phyloP scores from a whole-genome alignment of 2,888 invertebrate species.

The Malacosoma neustria region DNA sequence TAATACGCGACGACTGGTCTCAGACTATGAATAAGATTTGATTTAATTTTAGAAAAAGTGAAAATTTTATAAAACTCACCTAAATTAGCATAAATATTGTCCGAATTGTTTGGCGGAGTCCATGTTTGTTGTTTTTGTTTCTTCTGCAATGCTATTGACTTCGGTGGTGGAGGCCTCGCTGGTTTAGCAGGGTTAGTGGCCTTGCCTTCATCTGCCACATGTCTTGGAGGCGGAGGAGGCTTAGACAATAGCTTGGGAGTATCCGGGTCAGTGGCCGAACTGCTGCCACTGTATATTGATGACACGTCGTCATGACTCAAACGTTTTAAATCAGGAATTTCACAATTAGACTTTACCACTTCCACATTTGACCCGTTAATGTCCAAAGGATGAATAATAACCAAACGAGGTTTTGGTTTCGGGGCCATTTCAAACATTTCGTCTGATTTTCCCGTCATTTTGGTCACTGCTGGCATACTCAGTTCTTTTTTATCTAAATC shows the following conservation, averaged over 20 bases:
- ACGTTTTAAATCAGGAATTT: slow-evolving; percentile 49
- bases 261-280: slow-evolving; percentile 50
- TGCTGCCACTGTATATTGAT: slow-evolving; percentile 62
- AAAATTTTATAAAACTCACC: slow-evolving; percentile 60
- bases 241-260: slow-evolving; percentile 64
- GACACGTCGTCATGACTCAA: slow-evolving; percentile 71
- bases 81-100: slow-evolving; percentile 87
- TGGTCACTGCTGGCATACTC: slow-evolving; percentile 49
- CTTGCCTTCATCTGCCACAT: slow-evolving; percentile 62
- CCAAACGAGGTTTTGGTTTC: slow-evolving; percentile 82
- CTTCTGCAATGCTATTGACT: slow-evolving; percentile 77
- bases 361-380: slow-evolving; percentile 88
- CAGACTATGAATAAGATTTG: not conserved
- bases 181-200: slow-evolving; percentile 75
- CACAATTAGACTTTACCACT: slow-evolving; percentile 77
- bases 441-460: slow-evolving; percentile 68
- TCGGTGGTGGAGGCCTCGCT: slow-evolving; percentile 83
- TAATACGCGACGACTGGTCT: too few relatives aligned
- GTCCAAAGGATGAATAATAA: slow-evolving; percentile 92
- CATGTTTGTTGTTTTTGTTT: slow-evolving; percentile 74
- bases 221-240: slow-evolving; percentile 87
- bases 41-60: slow-evolving; percentile 1
- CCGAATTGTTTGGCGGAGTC: slow-evolving; percentile 50
- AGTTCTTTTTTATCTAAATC: slow-evolving; percentile 77
- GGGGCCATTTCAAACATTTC: slow-evolving; percentile 74